A percentile compares a stretch with the other conserved stretches of the same genome.
phyloP scores from a whole-genome alignment of 2,888 invertebrate genomes.

The Cloeon dipterum region DNA sequence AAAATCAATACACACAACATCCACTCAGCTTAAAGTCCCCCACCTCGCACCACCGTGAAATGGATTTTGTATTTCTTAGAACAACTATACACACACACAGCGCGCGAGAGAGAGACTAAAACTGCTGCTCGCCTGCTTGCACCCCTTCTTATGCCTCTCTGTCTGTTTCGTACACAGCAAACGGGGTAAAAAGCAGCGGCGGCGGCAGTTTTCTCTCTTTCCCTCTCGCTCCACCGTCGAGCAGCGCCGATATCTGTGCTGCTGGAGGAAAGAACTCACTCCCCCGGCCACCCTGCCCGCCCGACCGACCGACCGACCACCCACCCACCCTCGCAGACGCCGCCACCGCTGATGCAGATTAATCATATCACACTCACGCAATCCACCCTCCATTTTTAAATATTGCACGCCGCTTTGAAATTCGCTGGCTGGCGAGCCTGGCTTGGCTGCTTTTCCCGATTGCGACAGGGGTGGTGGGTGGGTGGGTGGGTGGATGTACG shows the following conservation, averaged over 20 bases:
- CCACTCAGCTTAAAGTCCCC: too few relatives aligned
- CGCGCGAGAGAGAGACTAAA: background rate
- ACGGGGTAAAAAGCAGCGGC: too few relatives aligned
- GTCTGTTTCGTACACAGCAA: background rate
- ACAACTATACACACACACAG: background rate
- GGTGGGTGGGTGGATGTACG: too few relatives aligned
- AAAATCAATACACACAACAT: too few relatives aligned
- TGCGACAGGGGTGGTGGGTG: too few relatives aligned
- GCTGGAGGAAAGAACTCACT: background rate
- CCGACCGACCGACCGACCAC: background rate
- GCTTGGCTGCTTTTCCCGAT: too few relatives aligned
- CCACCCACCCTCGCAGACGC: conserved; percentile 3
- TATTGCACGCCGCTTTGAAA: too few relatives aligned
- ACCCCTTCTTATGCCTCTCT: too few relatives aligned
- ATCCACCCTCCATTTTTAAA: conserved; percentile 4
- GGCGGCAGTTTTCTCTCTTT: too few relatives aligned
- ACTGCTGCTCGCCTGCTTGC: background rate
- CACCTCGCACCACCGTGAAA: too few relatives aligned
- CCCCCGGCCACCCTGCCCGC: background rate
- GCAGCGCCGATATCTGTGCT: background rate
- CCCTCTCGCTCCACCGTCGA: too few relatives aligned
- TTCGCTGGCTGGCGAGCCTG: too few relatives aligned
- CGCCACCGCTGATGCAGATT: conserved; percentile 2
- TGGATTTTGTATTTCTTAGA: conserved; percentile 3
- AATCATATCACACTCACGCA: background rate